Base-by-base conservation (phyloP, 2,888 invertebrate species). In the Eilema griseolum region DNA sequence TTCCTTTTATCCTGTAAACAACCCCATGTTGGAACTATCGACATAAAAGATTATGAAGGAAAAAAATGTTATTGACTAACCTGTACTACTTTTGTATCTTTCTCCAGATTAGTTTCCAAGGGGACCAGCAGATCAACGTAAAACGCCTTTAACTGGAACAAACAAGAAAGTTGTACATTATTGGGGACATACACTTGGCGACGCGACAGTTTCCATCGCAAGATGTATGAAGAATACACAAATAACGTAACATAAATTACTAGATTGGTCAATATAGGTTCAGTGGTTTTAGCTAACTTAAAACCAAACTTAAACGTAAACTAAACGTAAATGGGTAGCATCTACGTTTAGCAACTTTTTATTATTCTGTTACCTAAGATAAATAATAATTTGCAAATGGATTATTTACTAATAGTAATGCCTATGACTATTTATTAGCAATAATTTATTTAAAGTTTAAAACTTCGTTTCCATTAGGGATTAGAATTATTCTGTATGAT, bases 81-180 rank as follows among this genome's bases (percentile, higher is more conserved):
- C 97, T 98, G 98, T 77, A 98, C 97, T 85, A 98, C 98, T 96
- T 98, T 98, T 76, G 98, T 98, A 93, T 98, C 98, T 92, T 98
- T 98, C 93, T 98, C 98, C 89, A 98, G 96, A 95, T 98, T 98
- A 76, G 98, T 98, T 96, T 99, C 99, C 93, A 99, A 96, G 83
- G 99, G 99, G 81, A 98, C 98, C 85, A 99, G 96, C 78, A 99
- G 96, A 95, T 99, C 99, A 76, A 98, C 98, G 95, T 99, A 98
- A 93, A 99, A 98, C 37, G 98, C 98, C 95, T 99, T 99, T 83
- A 99, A 93, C 99, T 99, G 96, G 81, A 92, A 92, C 83, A 89
- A 86, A 86, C 79, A 89, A 87, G 85, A 81, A 88, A 86, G 80
- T 83, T 81, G 69, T 65, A 74, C 79, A 79, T 80, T 85, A 85